A percentile compares a stretch with the other conserved stretches of the same genome.
phyloP scores from a whole-genome alignment of 1,140 invertebrate genomes.

The Drosophila melanogaster region DNA sequence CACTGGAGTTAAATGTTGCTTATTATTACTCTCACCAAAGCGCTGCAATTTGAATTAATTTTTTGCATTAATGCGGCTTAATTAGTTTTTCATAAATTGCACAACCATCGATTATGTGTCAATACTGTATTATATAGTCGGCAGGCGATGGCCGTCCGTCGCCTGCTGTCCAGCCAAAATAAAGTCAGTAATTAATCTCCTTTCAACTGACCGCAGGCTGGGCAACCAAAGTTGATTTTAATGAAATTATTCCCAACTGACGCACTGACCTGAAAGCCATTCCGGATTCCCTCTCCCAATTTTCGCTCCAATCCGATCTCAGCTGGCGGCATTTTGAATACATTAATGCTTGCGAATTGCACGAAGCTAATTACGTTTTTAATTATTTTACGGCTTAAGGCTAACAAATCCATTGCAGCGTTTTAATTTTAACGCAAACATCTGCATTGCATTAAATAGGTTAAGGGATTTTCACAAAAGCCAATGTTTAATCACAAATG shows the following conservation, averaged over 20 bases:
- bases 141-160: constrained; percentile 7
- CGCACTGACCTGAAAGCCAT: constrained; percentile 10
- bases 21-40: constrained; percentile 33
- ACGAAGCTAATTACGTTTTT: constrained; percentile 59
- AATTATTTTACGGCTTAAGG: constrained; percentile 66
- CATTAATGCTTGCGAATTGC: constrained; percentile 41
- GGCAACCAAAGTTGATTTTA: constrained; percentile 57
- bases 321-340: constrained; percentile 24
- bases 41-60: constrained; percentile 71
- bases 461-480: constrained; percentile 28
- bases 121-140: constrained; percentile 52
- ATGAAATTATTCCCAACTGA: constrained; percentile 45
- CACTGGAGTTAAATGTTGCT: constrained; percentile 38
- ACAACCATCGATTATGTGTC: constrained; percentile 43
- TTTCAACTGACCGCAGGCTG: constrained; percentile 19
- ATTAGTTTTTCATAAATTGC: constrained; percentile 58
- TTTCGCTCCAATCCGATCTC: constrained; percentile 10
- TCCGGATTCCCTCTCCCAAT: neutral
- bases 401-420: constrained; percentile 27
- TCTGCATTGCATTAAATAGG: constrained; percentile 29
- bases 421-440: constrained; percentile 37
- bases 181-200: constrained; percentile 51
- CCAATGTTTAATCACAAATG: constrained; percentile 7
- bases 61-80: constrained; percentile 43
- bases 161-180: constrained; percentile 1